Evolutionary conservation across 2,797 vertebrate species (phyloP).

Genomic region (Pangasius macronema): DNA sequence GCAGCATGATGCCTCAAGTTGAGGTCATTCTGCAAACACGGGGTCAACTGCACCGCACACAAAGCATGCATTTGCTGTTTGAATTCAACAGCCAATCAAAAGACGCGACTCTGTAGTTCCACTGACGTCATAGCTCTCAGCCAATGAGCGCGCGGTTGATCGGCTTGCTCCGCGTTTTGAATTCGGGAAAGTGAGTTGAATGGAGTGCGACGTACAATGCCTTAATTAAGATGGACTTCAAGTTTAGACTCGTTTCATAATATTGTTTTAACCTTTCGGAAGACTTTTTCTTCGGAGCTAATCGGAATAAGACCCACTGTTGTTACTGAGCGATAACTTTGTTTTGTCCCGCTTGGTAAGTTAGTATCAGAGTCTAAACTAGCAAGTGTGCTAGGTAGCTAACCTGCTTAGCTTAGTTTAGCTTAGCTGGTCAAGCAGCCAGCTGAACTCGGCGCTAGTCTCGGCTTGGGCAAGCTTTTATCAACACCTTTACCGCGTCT

Average conservation of each 20-base stretch:
- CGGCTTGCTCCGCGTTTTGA: constrained; percentile 75
- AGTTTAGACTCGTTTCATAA: constrained; percentile 15
- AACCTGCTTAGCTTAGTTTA: constrained; percentile 6
- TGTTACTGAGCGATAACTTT: neutral
- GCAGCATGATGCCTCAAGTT: too few species aligned
- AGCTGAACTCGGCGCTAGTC: constrained; percentile 29
- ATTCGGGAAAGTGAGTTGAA: constrained; percentile 61
- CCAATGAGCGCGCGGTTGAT: constrained; percentile 68
- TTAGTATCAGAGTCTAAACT: neutral
- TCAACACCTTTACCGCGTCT: neutral
- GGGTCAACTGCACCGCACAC: neutral
- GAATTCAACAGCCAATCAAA: constrained; percentile 75
- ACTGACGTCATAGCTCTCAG: constrained; percentile 1
- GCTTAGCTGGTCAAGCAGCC: constrained; percentile 51
- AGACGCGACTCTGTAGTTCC: constrained; percentile 22
- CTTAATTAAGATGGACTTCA: constrained; percentile 37
- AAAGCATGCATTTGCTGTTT: constrained; percentile 60
- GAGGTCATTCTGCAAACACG: neutral
- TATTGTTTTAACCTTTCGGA: neutral
- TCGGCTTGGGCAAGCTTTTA: neutral
- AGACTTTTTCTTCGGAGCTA: neutral
- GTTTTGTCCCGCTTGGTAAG: neutral
- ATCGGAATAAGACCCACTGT: neutral
- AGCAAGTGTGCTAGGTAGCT: constrained; percentile 43
- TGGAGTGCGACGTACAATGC: neutral